Percentiles rank a stretch among this genome's conserved stretches.
Conservation (phyloP, 2,797 vertebrate genomes). For the Miichthys miiuy region DNA sequence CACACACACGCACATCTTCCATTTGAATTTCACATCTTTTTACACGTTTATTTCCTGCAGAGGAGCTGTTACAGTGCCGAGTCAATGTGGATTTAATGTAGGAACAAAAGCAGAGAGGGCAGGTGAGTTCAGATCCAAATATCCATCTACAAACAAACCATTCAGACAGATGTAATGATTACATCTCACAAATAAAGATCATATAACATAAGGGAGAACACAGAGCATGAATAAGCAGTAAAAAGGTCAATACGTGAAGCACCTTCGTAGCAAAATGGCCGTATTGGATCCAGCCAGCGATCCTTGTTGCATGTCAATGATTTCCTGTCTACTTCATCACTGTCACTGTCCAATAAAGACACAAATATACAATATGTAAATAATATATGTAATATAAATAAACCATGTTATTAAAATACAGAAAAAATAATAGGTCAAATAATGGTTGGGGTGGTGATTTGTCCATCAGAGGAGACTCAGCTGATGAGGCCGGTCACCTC, state of each 20-base stretch:
- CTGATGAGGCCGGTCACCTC: not conserved
- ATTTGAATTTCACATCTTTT: constrained; percentile 20
- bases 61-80: too few relatives aligned
- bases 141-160: not conserved
- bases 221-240: not conserved
- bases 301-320: too few relatives aligned
- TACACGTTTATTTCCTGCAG: constrained; percentile 1
- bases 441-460: too few relatives aligned
- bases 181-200: not conserved
- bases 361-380: too few relatives aligned
- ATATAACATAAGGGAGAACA: not conserved
- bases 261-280: too few relatives aligned
- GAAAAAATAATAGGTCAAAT: not conserved
- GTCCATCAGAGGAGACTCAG: not conserved
- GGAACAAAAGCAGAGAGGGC: not conserved
- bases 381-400: too few relatives aligned
- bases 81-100: not conserved
- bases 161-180: not conserved
- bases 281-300: too few relatives aligned
- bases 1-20: not conserved
- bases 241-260: too few relatives aligned
- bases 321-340: too few relatives aligned
- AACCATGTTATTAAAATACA: not conserved
- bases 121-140: not conserved
- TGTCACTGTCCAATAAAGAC: too few relatives aligned